These are phyloP conservation scores for Betta splendens DNA, from an alignment of 2,797 vertebrate genomes.

Conservation along the genomic window DNA sequence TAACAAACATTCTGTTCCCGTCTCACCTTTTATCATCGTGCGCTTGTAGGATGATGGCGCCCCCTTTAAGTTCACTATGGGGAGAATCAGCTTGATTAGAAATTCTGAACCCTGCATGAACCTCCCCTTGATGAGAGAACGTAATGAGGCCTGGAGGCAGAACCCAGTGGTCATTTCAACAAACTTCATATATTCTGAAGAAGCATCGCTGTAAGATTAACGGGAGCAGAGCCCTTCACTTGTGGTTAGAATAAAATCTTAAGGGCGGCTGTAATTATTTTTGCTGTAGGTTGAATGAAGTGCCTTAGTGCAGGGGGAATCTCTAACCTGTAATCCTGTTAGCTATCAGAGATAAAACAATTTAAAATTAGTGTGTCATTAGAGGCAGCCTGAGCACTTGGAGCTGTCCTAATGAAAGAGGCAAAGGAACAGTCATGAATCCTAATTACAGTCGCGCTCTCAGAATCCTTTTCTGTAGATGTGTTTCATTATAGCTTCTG, in stretches of 20 bases:
- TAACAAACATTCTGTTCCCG: constrained; percentile 13
- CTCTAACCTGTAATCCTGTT: constrained; percentile 43
- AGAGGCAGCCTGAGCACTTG: constrained; percentile 27
- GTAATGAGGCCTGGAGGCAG: constrained; percentile 23
- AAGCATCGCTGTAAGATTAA: constrained; percentile 17
- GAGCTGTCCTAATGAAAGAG: constrained; percentile 34
- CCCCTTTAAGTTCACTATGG: constrained; percentile 6
- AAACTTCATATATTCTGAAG: constrained; percentile 35
- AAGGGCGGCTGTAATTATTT: constrained; percentile 36
- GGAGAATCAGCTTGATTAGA: constrained; percentile 23
- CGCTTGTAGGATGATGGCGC: neutral
- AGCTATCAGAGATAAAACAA: constrained; percentile 31
- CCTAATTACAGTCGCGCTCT: constrained; percentile 16
- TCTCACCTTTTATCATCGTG: constrained; percentile 4
- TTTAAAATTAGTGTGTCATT: constrained; percentile 25
- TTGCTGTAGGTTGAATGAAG: constrained; percentile 17
- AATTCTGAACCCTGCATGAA: constrained; percentile 27
- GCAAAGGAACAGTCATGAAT: constrained; percentile 18
- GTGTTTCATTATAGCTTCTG: constrained; percentile 7
- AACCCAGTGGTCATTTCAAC: constrained; percentile 24
- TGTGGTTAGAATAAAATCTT: constrained; percentile 18
- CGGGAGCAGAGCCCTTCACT: constrained; percentile 10
- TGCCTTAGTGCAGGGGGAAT: constrained; percentile 1
- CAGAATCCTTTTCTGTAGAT: constrained; percentile 1
- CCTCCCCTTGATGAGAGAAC: constrained; percentile 14